Percentiles rank a stretch among this genome's conserved stretches.
Conservation (phyloP, 2,797 vertebrate genomes). For the Onychomys leucogaster region DNA sequence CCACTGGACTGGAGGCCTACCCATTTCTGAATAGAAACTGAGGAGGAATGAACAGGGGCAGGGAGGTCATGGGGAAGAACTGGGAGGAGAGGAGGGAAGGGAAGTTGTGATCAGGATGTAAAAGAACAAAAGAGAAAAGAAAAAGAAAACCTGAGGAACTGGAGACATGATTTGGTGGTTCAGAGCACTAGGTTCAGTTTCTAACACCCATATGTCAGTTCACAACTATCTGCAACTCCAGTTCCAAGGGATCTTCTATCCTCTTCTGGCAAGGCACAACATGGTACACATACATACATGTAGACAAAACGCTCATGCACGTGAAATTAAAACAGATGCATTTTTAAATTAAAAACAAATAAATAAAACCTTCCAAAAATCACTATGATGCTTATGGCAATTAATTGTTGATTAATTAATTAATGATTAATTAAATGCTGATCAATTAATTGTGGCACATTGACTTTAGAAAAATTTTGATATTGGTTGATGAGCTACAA, state of each 20-base stretch:
- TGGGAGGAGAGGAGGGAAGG: not conserved
- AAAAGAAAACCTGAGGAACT: not conserved
- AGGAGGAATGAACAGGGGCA: not conserved
- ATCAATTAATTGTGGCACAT: not conserved
- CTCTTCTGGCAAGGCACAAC: not conserved
- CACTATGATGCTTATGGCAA: not conserved
- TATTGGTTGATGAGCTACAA: not conserved
- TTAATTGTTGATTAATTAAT: not conserved
- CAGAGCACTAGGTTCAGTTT: not conserved
- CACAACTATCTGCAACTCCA: not conserved
- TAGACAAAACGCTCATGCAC: not conserved
- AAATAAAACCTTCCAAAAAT: not conserved
- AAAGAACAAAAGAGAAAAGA: not conserved
- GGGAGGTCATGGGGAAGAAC: not conserved
- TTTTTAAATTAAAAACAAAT: not conserved
- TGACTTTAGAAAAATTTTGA: slow-evolving; percentile 14
- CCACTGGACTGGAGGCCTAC: not conserved
- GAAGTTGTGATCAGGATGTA: not conserved
- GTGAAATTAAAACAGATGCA: not conserved
- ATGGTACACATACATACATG: not conserved
- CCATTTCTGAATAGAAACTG: not conserved
- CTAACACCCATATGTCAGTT: not conserved
- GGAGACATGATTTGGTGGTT: not conserved
- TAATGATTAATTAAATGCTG: not conserved
- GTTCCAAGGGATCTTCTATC: not conserved